Evolutionary conservation across 1,140 invertebrate genomes (phyloP), one percentile per base, ranked within the genome.

Genomic region (Apis dorsata): DNA sequence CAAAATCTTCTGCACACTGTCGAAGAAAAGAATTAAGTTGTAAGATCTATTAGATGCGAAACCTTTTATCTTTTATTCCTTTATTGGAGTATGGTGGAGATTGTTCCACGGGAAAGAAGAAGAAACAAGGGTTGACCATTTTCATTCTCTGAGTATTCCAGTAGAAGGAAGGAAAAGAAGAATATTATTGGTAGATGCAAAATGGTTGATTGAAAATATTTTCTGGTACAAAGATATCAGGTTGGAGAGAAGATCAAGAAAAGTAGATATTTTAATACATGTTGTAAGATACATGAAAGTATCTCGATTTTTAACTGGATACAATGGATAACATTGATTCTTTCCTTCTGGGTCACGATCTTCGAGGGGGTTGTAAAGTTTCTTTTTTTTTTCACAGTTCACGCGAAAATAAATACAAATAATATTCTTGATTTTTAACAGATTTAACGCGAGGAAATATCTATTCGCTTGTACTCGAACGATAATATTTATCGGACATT

Each of bases 11-110:
- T n/a, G 21, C 34, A 2, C 59, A 17, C 44, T 34, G 11, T 55
- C 57, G 59, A 10, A 4, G 5, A 65, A 75, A 65, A 75, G 57
- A 66, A 81, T 76, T 71, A 60, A 81, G 80, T 78, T 59, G 74
- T 78, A 68, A 71, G 68, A 73, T 60, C 62, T 80, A 83, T 78
- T 57, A 78, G 84, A 44, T 71, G 83, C 73, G 44, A 77, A 70
- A 69, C 71, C 71, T 74, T 24, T 82, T 0, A 82, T 82, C 62
- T 55, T 69, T 77, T 85, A 82, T 82, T 82, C 66, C 34, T 68
- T 17, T 70, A 34, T 53, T 63, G 24, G 57, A 78, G 81, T 59
- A 70, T 69, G 34, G 44, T 49, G 65, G 60, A 66, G 62, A 34
- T 34, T 1, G 2, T 34, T 34, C 34, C 24, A 24, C 24, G 24